These are phyloP conservation scores for Lepilemur septentrionalis DNA, from an alignment of 2,797 vertebrate genomes.

Conservation along the genomic window DNA sequence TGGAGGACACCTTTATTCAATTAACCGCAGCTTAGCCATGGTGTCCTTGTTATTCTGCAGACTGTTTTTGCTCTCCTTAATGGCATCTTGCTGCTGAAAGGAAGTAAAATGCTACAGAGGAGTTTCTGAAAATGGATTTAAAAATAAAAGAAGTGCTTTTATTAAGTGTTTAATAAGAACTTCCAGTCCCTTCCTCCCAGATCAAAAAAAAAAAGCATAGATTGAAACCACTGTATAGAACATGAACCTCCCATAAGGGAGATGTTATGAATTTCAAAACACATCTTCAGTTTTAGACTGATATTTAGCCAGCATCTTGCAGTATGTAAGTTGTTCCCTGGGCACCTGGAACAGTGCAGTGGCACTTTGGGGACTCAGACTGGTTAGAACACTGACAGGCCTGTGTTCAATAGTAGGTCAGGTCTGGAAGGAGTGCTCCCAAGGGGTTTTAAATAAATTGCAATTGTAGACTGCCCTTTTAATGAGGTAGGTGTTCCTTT, in stretches of 20 bases:
- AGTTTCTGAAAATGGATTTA: slow-evolving; percentile 48
- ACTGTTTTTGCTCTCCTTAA: background rate
- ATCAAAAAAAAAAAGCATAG: slow-evolving; percentile 27
- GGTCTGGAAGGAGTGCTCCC: background rate
- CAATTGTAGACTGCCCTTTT: background rate
- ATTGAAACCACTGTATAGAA: slow-evolving; percentile 37
- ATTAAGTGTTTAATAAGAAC: slow-evolving; percentile 68
- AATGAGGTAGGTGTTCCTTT: background rate
- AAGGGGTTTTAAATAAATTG: background rate
- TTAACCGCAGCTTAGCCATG: background rate
- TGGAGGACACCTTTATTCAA: background rate
- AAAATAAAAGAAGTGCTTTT: slow-evolving; percentile 62
- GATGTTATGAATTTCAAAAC: slow-evolving; percentile 53
- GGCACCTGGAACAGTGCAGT: background rate
- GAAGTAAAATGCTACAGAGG: slow-evolving; percentile 49
- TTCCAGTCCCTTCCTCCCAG: slow-evolving; percentile 44
- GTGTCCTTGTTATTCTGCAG: background rate
- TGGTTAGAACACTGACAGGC: background rate
- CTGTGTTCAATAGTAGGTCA: background rate
- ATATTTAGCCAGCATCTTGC: background rate
- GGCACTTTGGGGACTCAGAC: background rate
- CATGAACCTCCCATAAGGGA: slow-evolving; percentile 5
- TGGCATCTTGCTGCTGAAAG: slow-evolving; percentile 40
- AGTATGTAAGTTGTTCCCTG: background rate
- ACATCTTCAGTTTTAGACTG: slow-evolving; percentile 45